These are phyloP conservation scores for Hemicentrotus pulcherrimus DNA, from an alignment of 35 echinoderm and acorn worm species.

Conservation along the genomic window DNA sequence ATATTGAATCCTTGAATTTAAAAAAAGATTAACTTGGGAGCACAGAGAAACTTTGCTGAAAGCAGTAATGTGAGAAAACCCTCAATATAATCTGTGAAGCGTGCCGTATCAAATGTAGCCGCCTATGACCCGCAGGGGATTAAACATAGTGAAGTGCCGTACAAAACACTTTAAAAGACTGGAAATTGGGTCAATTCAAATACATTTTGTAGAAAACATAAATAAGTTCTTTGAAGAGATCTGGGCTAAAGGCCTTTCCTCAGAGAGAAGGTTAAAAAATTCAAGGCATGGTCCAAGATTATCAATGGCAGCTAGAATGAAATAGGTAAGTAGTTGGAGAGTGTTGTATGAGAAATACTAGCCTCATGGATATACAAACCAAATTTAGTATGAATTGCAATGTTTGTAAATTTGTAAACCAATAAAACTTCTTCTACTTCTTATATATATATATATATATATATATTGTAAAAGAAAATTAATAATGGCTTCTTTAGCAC, in stretches of 20 bases:
- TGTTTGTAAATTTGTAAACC: neutral
- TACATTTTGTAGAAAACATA: neutral
- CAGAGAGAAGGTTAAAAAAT: neutral
- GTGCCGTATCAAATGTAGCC: neutral
- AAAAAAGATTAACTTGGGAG: too few species aligned
- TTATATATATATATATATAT: too few species aligned
- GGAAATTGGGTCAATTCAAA: constrained; percentile 5
- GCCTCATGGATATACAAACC: neutral
- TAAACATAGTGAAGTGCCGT: neutral
- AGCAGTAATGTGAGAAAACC: neutral
- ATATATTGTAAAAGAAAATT: too few species aligned
- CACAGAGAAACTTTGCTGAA: neutral
- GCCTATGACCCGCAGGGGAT: neutral
- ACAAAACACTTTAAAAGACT: neutral
- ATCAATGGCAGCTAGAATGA: neutral
- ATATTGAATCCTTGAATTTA: too few species aligned
- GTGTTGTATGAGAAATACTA: neutral
- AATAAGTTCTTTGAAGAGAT: neutral
- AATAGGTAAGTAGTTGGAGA: neutral
- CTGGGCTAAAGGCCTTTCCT: neutral
- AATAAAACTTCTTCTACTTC: neutral
- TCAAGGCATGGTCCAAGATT: neutral
- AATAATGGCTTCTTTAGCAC: too few species aligned
- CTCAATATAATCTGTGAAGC: neutral
- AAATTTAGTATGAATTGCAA: neutral